Evolutionary conservation across 2,888 invertebrate species (phyloP), one percentile per base, ranked within the genome.

Genomic region (Drosophila mimica): DNA sequence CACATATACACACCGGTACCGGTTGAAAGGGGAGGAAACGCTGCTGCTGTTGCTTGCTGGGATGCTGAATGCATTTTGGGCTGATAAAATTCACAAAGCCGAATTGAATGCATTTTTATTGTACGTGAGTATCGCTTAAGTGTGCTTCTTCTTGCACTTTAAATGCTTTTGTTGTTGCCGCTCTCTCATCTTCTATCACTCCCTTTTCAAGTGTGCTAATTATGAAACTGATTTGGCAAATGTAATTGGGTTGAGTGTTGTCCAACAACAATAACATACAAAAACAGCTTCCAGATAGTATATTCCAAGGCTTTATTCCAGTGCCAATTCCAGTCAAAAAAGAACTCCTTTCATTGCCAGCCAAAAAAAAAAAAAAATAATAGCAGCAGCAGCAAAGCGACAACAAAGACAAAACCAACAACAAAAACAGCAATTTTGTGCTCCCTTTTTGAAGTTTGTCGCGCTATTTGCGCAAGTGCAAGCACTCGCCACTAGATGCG

Each of bases 391-490:
- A 63, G 31, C 61, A 59, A 61, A 67, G 28, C 51, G 54, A n/a
- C 48, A 64, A 56, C 66, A 74, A 25, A 30, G 38, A n/a, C 59
- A 59, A 33, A 49, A 67, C 49, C 40, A 63, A 62, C 58, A 59
- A 69, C 28, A 69, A 46, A 33, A 76, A 43, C 63, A 77, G 66
- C 54, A 81, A 74, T 63, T 70, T 79, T 76, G 76, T 70, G 82
- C 85, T 86, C 89, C 89, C 91, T 81, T 88, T 87, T 89, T 85
- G 88, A 89, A 86, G 86, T 87, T 87, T 88, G 77, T 83, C 84
- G 79, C 71, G 79, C 81, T 91, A 76, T 85, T 90, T 88, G 88
- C 88, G 90, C 91, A 91, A 91, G 88, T 88, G 91, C 87, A 91
- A 74, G 88, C 74, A 89, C 81, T 75, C 65, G 33, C 6, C n/a